Conservation (phyloP, 2,797 vertebrate species). For the Helicolenus hilgendorfi region DNA sequence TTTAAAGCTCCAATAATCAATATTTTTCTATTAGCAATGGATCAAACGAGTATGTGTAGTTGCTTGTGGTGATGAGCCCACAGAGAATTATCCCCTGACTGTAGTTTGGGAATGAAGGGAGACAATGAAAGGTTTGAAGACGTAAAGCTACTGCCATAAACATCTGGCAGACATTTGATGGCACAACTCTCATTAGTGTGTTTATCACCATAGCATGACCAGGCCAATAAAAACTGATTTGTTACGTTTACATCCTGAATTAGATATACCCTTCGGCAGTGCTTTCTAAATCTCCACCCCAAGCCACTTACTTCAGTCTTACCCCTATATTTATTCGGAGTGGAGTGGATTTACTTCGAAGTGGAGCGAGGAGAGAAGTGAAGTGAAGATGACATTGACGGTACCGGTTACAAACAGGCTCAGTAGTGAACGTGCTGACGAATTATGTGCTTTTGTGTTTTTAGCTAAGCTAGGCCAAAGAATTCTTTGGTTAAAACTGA, state of each 20-base stretch:
- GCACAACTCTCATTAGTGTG: constrained; percentile 1
- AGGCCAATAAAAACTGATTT: background rate
- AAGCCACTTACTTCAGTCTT: background rate
- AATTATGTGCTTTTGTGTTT: too few relatives aligned
- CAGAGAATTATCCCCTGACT: background rate
- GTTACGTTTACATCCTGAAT: background rate
- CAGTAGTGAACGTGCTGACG: too few relatives aligned
- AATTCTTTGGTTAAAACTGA: too few relatives aligned
- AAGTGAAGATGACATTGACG: too few relatives aligned
- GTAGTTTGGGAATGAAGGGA: background rate
- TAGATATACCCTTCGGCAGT: background rate
- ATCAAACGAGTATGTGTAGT: background rate
- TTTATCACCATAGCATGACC: background rate
- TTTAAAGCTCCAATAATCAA: background rate
- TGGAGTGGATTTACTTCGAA: too few relatives aligned
- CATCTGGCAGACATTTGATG: constrained; percentile 2
- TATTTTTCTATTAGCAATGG: background rate
- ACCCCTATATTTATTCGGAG: background rate
- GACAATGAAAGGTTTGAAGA: background rate
- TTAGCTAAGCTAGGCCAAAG: too few relatives aligned
- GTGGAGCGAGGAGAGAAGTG: too few relatives aligned
- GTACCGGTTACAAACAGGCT: too few relatives aligned
- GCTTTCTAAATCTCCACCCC: constrained; percentile 3
- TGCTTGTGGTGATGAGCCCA: background rate
- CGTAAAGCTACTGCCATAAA: background rate